Percentiles rank a stretch among this genome's conserved stretches.
Conservation (phyloP, 2,113 vertebrate species). For the Oncorhynchus gorbuscha region DNA sequence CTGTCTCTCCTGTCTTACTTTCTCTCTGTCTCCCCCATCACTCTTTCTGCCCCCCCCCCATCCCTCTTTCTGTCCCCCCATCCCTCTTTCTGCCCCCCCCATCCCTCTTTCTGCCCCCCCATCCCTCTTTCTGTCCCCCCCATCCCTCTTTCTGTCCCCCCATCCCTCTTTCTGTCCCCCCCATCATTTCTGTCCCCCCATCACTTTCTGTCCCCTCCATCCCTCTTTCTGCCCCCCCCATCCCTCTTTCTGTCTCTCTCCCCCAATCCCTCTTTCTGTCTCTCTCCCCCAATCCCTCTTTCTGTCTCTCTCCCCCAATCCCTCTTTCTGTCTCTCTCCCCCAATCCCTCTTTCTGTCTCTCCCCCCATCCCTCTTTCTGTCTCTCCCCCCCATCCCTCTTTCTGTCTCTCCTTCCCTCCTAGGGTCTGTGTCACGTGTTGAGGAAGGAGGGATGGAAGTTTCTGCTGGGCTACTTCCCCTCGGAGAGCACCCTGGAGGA, state of each 20-base stretch:
- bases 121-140: too few relatives aligned
- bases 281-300: too few relatives aligned
- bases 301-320: too few relatives aligned
- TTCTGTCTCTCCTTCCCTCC: not conserved
- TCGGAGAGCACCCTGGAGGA: constrained; percentile 86
- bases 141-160: too few relatives aligned
- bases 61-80: not conserved
- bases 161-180: too few relatives aligned
- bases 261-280: too few relatives aligned
- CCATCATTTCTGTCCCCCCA: not conserved
- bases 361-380: not conserved
- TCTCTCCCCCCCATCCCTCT: not conserved
- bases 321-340: too few relatives aligned
- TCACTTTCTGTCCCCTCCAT: too few relatives aligned
- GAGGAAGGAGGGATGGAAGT: constrained; percentile 85
- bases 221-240: too few relatives aligned
- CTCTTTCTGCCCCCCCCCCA: not conserved
- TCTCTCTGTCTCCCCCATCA: not conserved
- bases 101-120: too few relatives aligned
- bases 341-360: not conserved
- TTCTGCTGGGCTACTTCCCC: constrained; percentile 83
- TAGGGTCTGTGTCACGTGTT: constrained; percentile 83
- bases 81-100: too few relatives aligned
- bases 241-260: too few relatives aligned
- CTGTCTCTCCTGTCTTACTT: not conserved